Base-by-base conservation (phyloP, 2,888 invertebrate species). In the Agapostemon virescens region DNA sequence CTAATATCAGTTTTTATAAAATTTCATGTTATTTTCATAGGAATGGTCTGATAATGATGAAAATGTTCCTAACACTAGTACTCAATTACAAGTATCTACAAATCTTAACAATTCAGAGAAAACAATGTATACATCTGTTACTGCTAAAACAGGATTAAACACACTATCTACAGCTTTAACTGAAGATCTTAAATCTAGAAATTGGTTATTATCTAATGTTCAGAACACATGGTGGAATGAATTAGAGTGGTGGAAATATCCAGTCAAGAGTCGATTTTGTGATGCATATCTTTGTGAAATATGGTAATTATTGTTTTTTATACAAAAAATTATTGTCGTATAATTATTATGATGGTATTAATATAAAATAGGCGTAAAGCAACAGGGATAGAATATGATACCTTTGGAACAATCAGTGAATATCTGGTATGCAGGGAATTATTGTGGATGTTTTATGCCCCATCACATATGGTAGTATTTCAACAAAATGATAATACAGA, bases 151-250 rank as follows among this genome's bases (percentile, higher is more conserved):
- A 49, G 55, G 68, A n/a, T 74, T 69, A 36, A 84, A 89, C 58
- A 79, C 86, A 81, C 74, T 87, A 36, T 84, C 88, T 0, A 17
- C 84, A 69, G 77, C 74, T 20, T 77, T 90, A 23, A 79, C 89
- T 2, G 87, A 91, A 80, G 85, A 87, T 69, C 77, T 85, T 20
- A 75, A 90, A 69, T 89, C 92, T 7, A 90, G 86, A 79, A 83
- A 89, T 64, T 93, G 93, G 90, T 78, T 94, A 5, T 64, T 85
- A 7, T 84, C 81, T 6, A 92, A 91, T 73, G 86, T 93, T 20
- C 94, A 94, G 82, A 90, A 93, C 49, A 88, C 91, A 33, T 94
- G 94, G 92, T 93, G 93, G 94, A 93, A 93, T 89, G 88, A 90
- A 68, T 82, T 92, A n/a, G 88, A 91, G 38, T 85, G 88, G 69